Base-by-base conservation (phyloP, 2,888 invertebrate species). In the Chalcosyrphus nemorum region DNA sequence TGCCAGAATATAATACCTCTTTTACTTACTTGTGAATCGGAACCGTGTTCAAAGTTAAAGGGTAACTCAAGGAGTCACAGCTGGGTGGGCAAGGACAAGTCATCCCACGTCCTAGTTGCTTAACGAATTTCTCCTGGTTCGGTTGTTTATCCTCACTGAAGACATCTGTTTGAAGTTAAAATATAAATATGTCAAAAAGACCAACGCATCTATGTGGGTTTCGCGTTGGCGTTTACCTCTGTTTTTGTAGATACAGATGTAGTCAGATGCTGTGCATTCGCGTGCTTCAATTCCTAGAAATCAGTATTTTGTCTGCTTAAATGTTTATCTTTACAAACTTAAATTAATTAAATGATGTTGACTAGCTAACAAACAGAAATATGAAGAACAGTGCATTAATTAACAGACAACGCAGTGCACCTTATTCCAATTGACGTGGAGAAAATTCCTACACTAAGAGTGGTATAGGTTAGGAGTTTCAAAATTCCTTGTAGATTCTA, bases 41-140 rank as follows among this genome's bases (percentile, higher is more conserved):
- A 1, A 85, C 86, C 11, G 88, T 86, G 76, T 89, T 88, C 4
- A 88, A 56, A 9, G 86, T 66, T n/a, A 87, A 75, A 4, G 76
- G 21, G 65, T 88, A 90, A 2, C 84, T 74, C 13, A 89, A 52
- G 0, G 87, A 86, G 4, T 87, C 72, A 71, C 91, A 91, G 52
- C 88, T 89, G 0, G 87, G 78, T 0, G 89, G 80, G 61, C 91
- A 91, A 2, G 72, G 24, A 77, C 91, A 91, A 3, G 45, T 13
- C 81, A 89, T 87, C 6, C 89, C 90, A 13, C 87, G 87, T 5
- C 88, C 87, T 0, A 81, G 21, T 35, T 88, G 88, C 9, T 87
- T 87, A 15, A 89, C 88, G 54, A 86, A 87, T n/a, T 82, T 66
- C 1, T 89, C 89, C 41, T 88, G 87, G 0, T 75, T 68, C 0